Evolutionary conservation across 2,113 vertebrate genomes (phyloP).

Genomic region (Seriola quinqueradiata): DNA sequence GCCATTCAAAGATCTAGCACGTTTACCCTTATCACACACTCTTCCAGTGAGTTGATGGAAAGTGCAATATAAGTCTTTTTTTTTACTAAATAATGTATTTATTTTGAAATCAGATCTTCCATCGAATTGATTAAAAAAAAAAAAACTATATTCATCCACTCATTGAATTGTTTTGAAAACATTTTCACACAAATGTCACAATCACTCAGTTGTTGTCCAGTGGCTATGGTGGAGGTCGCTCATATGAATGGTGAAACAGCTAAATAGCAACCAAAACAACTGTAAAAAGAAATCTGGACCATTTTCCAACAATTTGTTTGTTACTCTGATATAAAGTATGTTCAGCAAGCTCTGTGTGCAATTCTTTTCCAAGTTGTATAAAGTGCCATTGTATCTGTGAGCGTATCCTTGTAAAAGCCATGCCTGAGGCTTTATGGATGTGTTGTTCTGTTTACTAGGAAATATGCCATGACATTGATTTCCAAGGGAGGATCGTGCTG

Average conservation of each 20-base stretch:
- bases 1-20: conserved; percentile 60
- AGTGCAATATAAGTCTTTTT: conserved; percentile 70
- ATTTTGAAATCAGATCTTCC: conserved; percentile 74
- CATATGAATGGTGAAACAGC: conserved; percentile 60
- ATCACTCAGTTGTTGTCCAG: conserved; percentile 36
- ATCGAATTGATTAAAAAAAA: conserved; percentile 32
- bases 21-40: conserved; percentile 42
- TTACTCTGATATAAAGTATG: conserved; percentile 57
- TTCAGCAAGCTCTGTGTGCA: conserved; percentile 74
- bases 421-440: conserved; percentile 82
- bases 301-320: conserved; percentile 55
- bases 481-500: conserved; percentile 51
- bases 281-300: conserved; percentile 62
- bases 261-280: conserved; percentile 68
- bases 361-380: conserved; percentile 68
- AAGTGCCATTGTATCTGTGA: conserved; percentile 79
- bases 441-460: conserved; percentile 78
- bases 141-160: conserved; percentile 55
- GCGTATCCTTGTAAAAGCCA: conserved; percentile 80
- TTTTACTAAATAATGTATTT: conserved; percentile 37
- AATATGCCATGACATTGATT: conserved; percentile 76
- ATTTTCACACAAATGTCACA: conserved; percentile 26
- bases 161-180: not conserved
- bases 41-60: conserved; percentile 53
- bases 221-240: conserved; percentile 50